Conservation (phyloP, 2,113 vertebrate genomes). For the Phasianus colchicus region DNA sequence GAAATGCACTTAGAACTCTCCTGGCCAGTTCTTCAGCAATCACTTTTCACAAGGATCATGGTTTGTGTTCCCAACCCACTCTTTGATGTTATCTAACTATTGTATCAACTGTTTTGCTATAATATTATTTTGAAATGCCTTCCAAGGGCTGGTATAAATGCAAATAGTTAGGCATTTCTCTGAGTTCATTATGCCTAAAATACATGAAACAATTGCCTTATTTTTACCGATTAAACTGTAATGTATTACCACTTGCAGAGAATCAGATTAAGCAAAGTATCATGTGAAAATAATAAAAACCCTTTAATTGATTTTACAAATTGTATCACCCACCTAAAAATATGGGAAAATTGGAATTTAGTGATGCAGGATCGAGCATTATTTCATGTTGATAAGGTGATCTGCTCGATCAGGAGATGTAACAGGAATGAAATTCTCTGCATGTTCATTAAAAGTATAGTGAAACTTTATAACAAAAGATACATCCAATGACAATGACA, state of each 20-base stretch:
- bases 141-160: constrained; percentile 37
- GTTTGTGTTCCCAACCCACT: constrained; percentile 48
- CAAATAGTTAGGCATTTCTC: neutral
- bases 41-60: constrained; percentile 61
- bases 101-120: constrained; percentile 57
- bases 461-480: neutral
- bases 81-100: constrained; percentile 65
- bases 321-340: neutral
- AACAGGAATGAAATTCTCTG: neutral
- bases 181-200: constrained; percentile 39
- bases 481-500: neutral
- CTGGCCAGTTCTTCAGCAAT: constrained; percentile 54
- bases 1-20: constrained; percentile 51
- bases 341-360: neutral
- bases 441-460: neutral
- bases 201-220: constrained; percentile 1
- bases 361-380: neutral
- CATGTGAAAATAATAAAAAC: neutral
- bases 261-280: neutral
- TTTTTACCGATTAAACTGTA: constrained; percentile 10
- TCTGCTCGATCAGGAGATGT: neutral
- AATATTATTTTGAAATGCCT: constrained; percentile 34
- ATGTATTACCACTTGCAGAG: neutral
- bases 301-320: neutral
- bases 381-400: neutral